Evolutionary conservation across 2,888 invertebrate species (phyloP).

Genomic region (Atherix ibis): DNA sequence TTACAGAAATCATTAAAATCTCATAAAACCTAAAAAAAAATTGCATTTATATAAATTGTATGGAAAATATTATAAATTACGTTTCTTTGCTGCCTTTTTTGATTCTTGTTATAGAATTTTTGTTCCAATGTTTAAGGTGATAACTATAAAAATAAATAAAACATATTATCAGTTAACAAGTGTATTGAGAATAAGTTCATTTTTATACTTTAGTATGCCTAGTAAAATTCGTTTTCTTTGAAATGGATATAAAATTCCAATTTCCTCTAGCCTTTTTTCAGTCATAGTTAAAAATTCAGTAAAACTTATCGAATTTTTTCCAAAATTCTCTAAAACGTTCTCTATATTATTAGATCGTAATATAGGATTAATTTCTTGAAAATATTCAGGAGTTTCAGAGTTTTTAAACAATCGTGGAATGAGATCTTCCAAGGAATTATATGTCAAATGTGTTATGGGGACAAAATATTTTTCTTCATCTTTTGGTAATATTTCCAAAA

Average conservation of each 20-base stretch:
- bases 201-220: constrained; percentile 25
- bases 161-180: background rate
- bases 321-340: constrained; percentile 20
- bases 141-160: constrained; percentile 18
- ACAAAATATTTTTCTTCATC: constrained; percentile 17
- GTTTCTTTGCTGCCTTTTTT: constrained; percentile 17
- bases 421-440: constrained; percentile 23
- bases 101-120: constrained; percentile 22
- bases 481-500: constrained; percentile 23
- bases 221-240: constrained; percentile 24
- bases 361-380: constrained; percentile 25
- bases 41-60: constrained; percentile 3
- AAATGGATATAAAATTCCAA: constrained; percentile 24
- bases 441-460: constrained; percentile 22
- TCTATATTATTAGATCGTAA: constrained; percentile 20
- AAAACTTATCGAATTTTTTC: constrained; percentile 20
- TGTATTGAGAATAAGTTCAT: background rate
- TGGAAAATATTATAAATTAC: constrained; percentile 10
- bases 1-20: constrained; percentile 26
- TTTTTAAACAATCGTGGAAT: constrained; percentile 28
- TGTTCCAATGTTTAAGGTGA: constrained; percentile 29
- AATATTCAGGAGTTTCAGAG: constrained; percentile 28
- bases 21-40: constrained; percentile 24
- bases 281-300: constrained; percentile 24
- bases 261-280: constrained; percentile 18